Evolutionary conservation across 2,797 vertebrate genomes (phyloP), one percentile per base, ranked within the genome.

Genomic region (Pteropus rufus): DNA sequence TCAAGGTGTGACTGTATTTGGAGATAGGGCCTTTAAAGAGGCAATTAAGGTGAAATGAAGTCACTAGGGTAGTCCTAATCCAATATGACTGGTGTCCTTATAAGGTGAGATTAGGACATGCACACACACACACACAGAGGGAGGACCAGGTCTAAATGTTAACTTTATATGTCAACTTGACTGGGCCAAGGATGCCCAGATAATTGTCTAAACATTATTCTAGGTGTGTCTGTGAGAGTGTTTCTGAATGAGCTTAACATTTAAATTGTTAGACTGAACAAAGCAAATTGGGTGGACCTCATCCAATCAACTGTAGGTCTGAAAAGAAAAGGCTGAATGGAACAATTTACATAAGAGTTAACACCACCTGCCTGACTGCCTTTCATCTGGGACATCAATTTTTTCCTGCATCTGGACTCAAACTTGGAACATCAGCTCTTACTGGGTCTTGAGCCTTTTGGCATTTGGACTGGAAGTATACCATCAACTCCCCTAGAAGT

Each of bases 111-210:
- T 18, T 23, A n/a, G 73, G 60, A 14, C 10, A 1, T 36, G 49
- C 23, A 26, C 16, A 18, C 29, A 23, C 16, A 18, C 29, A 23
- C 34, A 9, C 24, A 21, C 11, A 34, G 9, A 49, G 23, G 49
- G 21, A 52, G 10, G 0, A 0, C 64, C 26, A 0, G 1, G 31
- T 62, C 24, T 34, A 62, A n/a, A 10, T 18, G 36, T 24, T 70
- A 8, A 26, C 7, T 64, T 49, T 52, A 10, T 29, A 9, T 58
- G 21, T 41, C 69, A 29, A 1, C 39, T 72, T n/a, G 9, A 49
- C 88, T 34, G 41, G 69, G 54, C 73, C 26, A 2, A 31, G 34
- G 24, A 12, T 11, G 5, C 64, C 73, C 54, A 83, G 64, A 11
- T 36, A 8, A 46, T 60, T 39, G 21, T 9, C 24, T 46, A 46